A percentile compares a stretch with the other conserved stretches of the same genome.
These are phyloP conservation scores for Mustela lutreola DNA, from an alignment of 2,113 vertebrate species.

Conservation along the genomic window DNA sequence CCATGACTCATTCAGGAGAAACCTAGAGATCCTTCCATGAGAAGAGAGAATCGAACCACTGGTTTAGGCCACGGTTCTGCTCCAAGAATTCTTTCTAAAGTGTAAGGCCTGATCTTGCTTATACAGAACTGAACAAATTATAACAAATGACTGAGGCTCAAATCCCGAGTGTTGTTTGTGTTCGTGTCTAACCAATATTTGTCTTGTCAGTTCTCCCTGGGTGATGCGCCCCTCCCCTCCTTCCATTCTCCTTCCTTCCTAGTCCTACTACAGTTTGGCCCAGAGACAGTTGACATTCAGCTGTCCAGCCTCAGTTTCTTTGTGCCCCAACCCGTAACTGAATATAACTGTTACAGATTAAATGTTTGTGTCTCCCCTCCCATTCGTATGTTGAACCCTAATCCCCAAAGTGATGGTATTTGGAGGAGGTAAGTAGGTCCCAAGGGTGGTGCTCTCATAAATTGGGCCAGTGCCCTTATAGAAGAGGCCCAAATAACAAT, in stretches of 20 bases:
- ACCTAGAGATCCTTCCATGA: not conserved
- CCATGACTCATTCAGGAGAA: slow-evolving; percentile 34
- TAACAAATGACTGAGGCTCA: not conserved
- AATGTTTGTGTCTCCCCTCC: not conserved
- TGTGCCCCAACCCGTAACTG: not conserved
- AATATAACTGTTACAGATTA: not conserved
- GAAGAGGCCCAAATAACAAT: not conserved
- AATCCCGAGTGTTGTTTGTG: slow-evolving; percentile 44
- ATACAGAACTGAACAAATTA: not conserved
- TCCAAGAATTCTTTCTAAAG: slow-evolving; percentile 37
- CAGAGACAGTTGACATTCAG: not conserved
- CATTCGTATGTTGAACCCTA: not conserved
- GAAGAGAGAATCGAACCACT: slow-evolving; percentile 25
- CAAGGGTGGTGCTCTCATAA: not conserved
- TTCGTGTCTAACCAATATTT: not conserved
- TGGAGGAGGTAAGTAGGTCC: not conserved
- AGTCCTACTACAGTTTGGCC: not conserved
- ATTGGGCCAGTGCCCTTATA: not conserved
- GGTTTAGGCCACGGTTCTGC: not conserved
- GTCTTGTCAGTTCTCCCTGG: not conserved
- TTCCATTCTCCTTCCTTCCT: slow-evolving; percentile 12
- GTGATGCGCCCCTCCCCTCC: not conserved
- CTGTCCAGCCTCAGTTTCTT: not conserved
- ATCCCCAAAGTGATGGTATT: not conserved
- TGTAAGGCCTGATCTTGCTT: not conserved